Percentiles rank a stretch among this genome's conserved stretches.
Evolutionary conservation across 2,797 vertebrate genomes (phyloP).

Genomic region (Amblyopsis hoosieri): DNA sequence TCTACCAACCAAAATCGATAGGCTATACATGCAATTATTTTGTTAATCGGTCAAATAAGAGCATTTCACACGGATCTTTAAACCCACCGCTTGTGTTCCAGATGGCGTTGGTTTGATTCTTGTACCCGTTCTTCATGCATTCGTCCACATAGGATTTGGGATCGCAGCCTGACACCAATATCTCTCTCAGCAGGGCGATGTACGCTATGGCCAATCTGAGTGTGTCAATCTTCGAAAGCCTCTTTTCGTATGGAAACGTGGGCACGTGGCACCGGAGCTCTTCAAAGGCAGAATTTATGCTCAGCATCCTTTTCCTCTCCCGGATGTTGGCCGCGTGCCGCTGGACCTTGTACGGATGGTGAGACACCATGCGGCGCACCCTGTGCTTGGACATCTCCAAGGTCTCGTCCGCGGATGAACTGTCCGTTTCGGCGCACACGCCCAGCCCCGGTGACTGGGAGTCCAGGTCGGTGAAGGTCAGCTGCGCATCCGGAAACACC

Average conservation of each 20-base stretch:
- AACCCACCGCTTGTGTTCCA: slow-evolving; percentile 85
- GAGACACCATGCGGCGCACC: slow-evolving; percentile 37
- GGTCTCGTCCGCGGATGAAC: slow-evolving; percentile 57
- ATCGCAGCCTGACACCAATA: slow-evolving; percentile 78
- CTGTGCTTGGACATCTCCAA: slow-evolving; percentile 42
- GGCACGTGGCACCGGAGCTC: slow-evolving; percentile 80
- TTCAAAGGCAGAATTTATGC: slow-evolving; percentile 81
- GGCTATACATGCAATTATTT: background rate
- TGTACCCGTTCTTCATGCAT: slow-evolving; percentile 79
- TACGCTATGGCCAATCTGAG: slow-evolving; percentile 81
- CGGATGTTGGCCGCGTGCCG: slow-evolving; percentile 82
- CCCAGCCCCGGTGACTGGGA: slow-evolving; percentile 52
- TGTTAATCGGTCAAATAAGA: background rate
- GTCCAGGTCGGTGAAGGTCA: slow-evolving; percentile 64
- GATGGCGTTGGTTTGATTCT: slow-evolving; percentile 69
- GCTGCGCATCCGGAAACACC: slow-evolving; percentile 67
- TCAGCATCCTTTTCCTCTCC: slow-evolving; percentile 83
- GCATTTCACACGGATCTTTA: background rate
- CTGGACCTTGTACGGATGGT: slow-evolving; percentile 77
- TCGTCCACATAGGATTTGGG: slow-evolving; percentile 80
- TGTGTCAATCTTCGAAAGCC: slow-evolving; percentile 84
- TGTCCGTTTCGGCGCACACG: slow-evolving; percentile 70
- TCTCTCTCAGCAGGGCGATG: slow-evolving; percentile 81
- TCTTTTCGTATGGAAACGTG: slow-evolving; percentile 83
- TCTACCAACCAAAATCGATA: background rate